phyloP scores from a whole-genome alignment of 2,888 invertebrate genomes.

The Zygothrica quintamaculata region DNA sequence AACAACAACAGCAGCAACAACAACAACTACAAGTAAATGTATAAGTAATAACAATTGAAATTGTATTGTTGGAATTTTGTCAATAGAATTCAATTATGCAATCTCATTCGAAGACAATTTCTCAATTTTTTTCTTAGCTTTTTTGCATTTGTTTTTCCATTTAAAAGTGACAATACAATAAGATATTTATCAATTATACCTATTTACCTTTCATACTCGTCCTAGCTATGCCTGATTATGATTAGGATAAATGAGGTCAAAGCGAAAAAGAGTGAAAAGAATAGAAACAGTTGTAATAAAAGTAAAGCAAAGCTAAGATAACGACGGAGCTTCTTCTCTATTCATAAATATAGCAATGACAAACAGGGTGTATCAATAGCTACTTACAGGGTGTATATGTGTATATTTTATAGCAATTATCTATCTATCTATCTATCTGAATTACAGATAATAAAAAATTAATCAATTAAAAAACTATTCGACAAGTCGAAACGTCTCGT shows the following conservation, averaged over 20 bases:
- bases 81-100: conserved; percentile 59
- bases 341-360: background rate
- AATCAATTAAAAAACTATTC: conserved; percentile 6
- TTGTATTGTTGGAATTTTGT: conserved; percentile 44
- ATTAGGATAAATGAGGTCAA: too few relatives aligned
- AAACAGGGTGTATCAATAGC: too few relatives aligned
- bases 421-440: too few relatives aligned
- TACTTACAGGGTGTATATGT: too few relatives aligned
- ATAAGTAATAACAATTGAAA: conserved; percentile 32
- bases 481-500: conserved; percentile 7
- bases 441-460: conserved; percentile 14
- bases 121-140: too few relatives aligned
- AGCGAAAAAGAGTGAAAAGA: background rate
- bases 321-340: too few relatives aligned
- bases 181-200: too few relatives aligned
- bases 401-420: too few relatives aligned
- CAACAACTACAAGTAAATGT: conserved; percentile 16
- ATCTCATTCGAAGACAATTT: conserved; percentile 8
- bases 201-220: too few relatives aligned
- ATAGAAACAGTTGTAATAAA: background rate
- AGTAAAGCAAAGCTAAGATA: background rate
- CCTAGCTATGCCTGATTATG: too few relatives aligned
- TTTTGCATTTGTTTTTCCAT: too few relatives aligned
- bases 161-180: too few relatives aligned
- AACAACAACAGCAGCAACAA: conserved; percentile 9